phyloP scores from a whole-genome alignment of 2,888 invertebrate genomes.

The Eupithecia tripunctaria region DNA sequence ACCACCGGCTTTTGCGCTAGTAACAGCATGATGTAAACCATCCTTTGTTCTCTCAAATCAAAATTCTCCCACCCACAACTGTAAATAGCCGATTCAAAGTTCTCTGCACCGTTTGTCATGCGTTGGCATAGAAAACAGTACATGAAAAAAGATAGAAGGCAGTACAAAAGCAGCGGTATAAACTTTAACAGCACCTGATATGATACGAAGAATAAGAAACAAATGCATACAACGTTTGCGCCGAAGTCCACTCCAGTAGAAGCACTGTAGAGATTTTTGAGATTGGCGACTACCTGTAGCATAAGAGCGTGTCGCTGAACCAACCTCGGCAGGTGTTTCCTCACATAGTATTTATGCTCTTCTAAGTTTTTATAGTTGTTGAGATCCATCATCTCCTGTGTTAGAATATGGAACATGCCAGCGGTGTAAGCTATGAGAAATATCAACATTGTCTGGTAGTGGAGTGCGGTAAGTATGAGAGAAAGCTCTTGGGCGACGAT shows the following conservation, averaged over 20 bases:
- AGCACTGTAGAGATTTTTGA: constrained; percentile 65
- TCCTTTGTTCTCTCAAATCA: constrained; percentile 60
- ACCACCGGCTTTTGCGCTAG: constrained; percentile 67
- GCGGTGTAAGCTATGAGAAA: constrained; percentile 70
- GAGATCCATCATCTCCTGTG: constrained; percentile 62
- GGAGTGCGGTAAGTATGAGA: constrained; percentile 59
- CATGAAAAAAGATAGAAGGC: constrained; percentile 68
- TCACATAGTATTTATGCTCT: constrained; percentile 49
- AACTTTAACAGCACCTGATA: constrained; percentile 64
- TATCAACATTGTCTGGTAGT: constrained; percentile 66
- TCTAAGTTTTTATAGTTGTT: constrained; percentile 46
- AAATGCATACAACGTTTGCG: constrained; percentile 66
- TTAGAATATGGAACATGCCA: constrained; percentile 63
- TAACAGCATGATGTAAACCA: constrained; percentile 63
- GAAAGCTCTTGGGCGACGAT: constrained; percentile 57
- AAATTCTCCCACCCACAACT: constrained; percentile 78
- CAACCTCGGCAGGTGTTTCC: constrained; percentile 53
- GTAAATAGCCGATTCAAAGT: constrained; percentile 68
- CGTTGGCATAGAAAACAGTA: constrained; percentile 73
- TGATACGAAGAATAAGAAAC: constrained; percentile 66
- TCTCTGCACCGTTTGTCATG: constrained; percentile 66
- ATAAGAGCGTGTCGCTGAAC: constrained; percentile 60
- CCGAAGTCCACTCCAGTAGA: constrained; percentile 73
- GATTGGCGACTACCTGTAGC: constrained; percentile 55
- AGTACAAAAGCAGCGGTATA: constrained; percentile 64